Evolutionary conservation across 92 coral and sea anemone genomes (phyloP).

Genomic region (Siderastrea radians): DNA sequence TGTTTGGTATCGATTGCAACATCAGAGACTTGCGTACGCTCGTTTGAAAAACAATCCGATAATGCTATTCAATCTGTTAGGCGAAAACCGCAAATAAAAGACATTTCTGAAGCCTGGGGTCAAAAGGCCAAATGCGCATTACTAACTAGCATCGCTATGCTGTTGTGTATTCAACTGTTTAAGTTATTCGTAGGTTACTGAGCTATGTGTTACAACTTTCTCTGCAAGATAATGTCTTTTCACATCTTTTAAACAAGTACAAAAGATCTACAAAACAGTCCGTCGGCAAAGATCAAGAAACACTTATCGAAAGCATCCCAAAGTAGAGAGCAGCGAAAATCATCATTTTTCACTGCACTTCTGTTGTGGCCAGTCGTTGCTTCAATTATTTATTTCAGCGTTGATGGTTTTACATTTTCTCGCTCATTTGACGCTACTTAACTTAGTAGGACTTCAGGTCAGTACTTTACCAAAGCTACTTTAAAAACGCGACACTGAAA

Average conservation of each 20-base stretch:
- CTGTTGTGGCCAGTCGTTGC: background rate
- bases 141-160: background rate
- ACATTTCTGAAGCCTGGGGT: conserved; percentile 20
- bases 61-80: conserved; percentile 38
- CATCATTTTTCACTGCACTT: background rate
- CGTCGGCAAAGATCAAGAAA: background rate
- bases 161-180: background rate
- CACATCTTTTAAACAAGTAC: background rate
- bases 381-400: background rate
- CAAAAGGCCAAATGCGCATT: conserved; percentile 36
- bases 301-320: background rate
- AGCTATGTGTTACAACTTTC: background rate
- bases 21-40: background rate
- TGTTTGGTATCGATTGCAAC: background rate
- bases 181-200: background rate
- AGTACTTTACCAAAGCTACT: background rate
- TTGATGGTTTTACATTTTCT: background rate
- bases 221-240: background rate
- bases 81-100: conserved; percentile 9
- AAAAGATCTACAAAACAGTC: background rate
- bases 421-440: background rate
- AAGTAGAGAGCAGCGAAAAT: background rate
- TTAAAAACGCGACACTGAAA: background rate
- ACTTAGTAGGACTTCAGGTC: background rate
- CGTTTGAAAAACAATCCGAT: background rate